Evolutionary conservation across 2,888 invertebrate genomes (phyloP), one percentile per base, ranked within the genome.

Genomic region (Anticlea derivata): DNA sequence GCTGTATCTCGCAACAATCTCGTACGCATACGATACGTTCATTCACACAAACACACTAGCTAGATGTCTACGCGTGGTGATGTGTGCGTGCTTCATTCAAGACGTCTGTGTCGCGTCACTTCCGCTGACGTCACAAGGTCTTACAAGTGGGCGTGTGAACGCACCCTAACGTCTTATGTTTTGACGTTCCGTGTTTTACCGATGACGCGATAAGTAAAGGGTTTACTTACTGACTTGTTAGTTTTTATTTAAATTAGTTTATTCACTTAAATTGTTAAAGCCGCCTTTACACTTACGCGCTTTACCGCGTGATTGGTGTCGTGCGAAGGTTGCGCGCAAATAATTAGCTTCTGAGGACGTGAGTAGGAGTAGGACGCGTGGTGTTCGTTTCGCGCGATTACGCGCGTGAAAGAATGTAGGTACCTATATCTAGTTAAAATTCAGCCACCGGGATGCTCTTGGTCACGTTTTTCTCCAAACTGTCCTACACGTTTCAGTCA

Each of bases 81-180:
- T 56, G 85, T 86, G 81, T 86, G 84, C 75, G 84, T 78, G 70
- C 37, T 70, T 33, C 87, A 86, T 89, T 87, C 80, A 87, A 86
- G 83, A 83, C 67, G 74, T 65, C 63, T 54, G 75, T 80, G 70
- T 84, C 83, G 68, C 88, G 88, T 87, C 80, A 86, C 79, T 74
- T 88, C 88, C 86, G 66, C 56, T 73, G 80, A 81, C 83, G 84
- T 85, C 80, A 82, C 75, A 57, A 34, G 72, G 76, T 82, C 83
- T 86, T 82, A 66, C 77, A 83, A 86, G 82, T 82, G 81, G 81
- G 78, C 81, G 86, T 85, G 81, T 82, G 80, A 76, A 75, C 75
- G 63, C 72, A 66, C 79, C 83, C 77, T 80, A 77, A 77, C 64
- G 65, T 74, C 68, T 72, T 59, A 63, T 79, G 70, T 83, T 86